Percentiles rank a stretch among this genome's conserved stretches.
These are phyloP conservation scores for Piprites chloris DNA, from an alignment of 2,113 vertebrate species.

Conservation along the genomic window DNA sequence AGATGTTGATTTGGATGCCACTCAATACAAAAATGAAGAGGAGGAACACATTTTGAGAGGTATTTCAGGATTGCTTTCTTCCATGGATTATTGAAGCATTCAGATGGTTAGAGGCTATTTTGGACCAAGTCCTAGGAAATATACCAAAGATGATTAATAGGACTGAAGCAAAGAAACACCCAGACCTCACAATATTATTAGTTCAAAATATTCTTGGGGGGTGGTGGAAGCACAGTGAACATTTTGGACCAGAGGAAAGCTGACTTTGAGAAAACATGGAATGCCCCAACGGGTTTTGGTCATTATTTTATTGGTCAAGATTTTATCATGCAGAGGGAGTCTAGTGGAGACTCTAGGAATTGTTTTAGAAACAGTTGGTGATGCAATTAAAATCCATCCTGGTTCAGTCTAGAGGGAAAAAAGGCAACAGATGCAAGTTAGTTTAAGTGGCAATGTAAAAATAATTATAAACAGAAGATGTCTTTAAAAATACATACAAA, in stretches of 20 bases:
- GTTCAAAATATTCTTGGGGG: conserved; percentile 46
- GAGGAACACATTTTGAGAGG: conserved; percentile 57
- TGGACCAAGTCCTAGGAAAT: conserved; percentile 70
- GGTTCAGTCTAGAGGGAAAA: neutral
- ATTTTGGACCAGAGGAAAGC: conserved; percentile 23
- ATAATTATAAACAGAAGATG: conserved; percentile 49
- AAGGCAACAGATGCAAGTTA: conserved; percentile 35
- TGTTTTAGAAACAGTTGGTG: conserved; percentile 39
- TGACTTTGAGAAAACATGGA: conserved; percentile 38
- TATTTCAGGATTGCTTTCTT: conserved; percentile 68
- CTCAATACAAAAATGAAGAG: conserved; percentile 60
- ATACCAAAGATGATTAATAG: conserved; percentile 65
- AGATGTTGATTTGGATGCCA: conserved; percentile 68
- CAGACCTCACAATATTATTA: conserved; percentile 46
- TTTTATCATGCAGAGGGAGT: neutral
- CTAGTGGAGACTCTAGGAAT: neutral
- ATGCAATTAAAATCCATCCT: conserved; percentile 51
- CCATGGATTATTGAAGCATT: conserved; percentile 61
- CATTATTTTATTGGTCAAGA: conserved; percentile 25
- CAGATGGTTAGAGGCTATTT: conserved; percentile 72
- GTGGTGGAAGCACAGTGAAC: conserved; percentile 4
- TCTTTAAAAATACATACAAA: conserved; percentile 35
- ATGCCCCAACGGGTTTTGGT: conserved; percentile 11
- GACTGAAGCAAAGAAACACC: conserved; percentile 42
- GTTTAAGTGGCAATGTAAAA: conserved; percentile 25